These are phyloP conservation scores for Chymomyza amoena DNA, from an alignment of 2,888 invertebrate genomes.

Conservation along the genomic window DNA sequence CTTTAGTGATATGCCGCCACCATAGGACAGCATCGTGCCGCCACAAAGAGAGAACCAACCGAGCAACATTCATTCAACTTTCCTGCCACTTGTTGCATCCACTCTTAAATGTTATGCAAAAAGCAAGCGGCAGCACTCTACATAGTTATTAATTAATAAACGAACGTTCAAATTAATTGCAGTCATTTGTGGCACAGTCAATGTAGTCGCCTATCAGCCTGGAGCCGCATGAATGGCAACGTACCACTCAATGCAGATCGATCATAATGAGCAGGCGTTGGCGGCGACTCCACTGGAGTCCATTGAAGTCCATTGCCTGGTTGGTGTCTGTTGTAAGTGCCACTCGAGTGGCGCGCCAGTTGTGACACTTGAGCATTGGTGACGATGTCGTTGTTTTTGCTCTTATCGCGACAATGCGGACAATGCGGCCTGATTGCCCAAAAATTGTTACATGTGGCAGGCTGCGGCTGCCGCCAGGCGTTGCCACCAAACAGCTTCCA, in stretches of 20 bases:
- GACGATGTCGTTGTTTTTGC: neutral
- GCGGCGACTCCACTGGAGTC: neutral
- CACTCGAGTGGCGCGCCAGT: conserved; percentile 29
- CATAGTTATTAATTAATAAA: conserved; percentile 68
- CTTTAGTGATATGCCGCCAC: neutral
- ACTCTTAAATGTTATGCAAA: conserved; percentile 34
- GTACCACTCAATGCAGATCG: conserved; percentile 38
- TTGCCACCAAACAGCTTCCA: neutral
- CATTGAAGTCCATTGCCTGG: neutral
- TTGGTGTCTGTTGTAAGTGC: conserved; percentile 29
- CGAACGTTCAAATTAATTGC: conserved; percentile 68
- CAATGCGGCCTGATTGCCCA: conserved; percentile 44
- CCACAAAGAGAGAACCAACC: conserved; percentile 17
- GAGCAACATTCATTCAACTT: conserved; percentile 10
- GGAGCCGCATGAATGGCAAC: neutral
- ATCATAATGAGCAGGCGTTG: conserved; percentile 44
- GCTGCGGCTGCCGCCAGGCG: conserved; percentile 1
- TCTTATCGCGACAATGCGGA: conserved; percentile 1
- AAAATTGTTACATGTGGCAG: conserved; percentile 1
- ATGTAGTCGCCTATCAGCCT: conserved; percentile 18
- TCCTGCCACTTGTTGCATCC: conserved; percentile 35
- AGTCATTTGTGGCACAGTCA: conserved; percentile 67
- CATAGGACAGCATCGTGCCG: neutral
- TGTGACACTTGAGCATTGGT: conserved; percentile 18
- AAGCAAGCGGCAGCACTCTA: conserved; percentile 14